A percentile compares a stretch with the other conserved stretches of the same genome.
phyloP scores from a whole-genome alignment of 2,113 vertebrate species.

The Neogale vison region DNA sequence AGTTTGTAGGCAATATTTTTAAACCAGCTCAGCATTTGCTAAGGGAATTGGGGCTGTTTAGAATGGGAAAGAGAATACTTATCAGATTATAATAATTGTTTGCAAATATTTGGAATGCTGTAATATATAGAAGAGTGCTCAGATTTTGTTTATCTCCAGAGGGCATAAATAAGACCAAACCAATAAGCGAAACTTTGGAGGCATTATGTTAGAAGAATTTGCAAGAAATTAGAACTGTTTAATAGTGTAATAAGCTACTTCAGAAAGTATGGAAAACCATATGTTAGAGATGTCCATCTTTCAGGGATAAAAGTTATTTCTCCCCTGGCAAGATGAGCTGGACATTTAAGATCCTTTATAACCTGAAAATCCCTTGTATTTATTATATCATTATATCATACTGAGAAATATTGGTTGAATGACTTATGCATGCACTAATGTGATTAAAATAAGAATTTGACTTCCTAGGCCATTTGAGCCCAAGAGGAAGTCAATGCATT shows the following conservation, averaged over 20 bases:
- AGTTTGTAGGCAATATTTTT: slow-evolving; percentile 46
- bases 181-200: slow-evolving; percentile 31
- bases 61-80: slow-evolving; percentile 47
- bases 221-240: slow-evolving; percentile 24
- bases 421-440: neutral
- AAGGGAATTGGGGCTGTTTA: slow-evolving; percentile 61
- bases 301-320: slow-evolving; percentile 38
- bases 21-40: slow-evolving; percentile 57
- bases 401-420: neutral
- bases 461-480: neutral
- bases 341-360: neutral
- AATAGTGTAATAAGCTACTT: neutral
- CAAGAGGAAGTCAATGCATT: neutral
- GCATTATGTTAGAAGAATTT: slow-evolving; percentile 20
- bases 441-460: slow-evolving; percentile 6
- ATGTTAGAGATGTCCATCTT: neutral
- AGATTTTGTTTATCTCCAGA: slow-evolving; percentile 53
- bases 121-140: slow-evolving; percentile 50
- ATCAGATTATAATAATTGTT: slow-evolving; percentile 62
- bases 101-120: slow-evolving; percentile 63
- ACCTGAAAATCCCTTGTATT: neutral
- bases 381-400: slow-evolving; percentile 13
- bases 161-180: slow-evolving; percentile 52
- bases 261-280: neutral
- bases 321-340: neutral